A percentile compares a stretch with the other conserved stretches of the same genome.
phyloP scores from a whole-genome alignment of 2,888 invertebrate genomes.

The Dicranocentrus wangi region DNA sequence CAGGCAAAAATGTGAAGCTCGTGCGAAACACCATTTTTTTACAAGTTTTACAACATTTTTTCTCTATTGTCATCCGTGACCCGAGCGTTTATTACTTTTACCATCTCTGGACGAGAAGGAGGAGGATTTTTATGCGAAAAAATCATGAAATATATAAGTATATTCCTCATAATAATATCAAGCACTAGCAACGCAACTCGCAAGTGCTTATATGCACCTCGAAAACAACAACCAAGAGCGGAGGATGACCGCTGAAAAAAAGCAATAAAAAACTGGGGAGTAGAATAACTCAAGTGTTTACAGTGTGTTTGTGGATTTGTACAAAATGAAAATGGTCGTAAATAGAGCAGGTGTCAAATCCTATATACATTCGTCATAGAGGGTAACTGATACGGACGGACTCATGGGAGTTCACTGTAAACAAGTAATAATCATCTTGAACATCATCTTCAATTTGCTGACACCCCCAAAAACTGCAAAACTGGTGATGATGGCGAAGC shows the following conservation, averaged over 20 bases:
- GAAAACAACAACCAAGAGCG: no score
- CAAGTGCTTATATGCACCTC: no score
- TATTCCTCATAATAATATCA: no score
- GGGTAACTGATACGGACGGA: no score
- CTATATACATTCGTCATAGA: neutral
- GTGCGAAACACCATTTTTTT: slow-evolving; percentile 13
- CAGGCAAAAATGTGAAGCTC: neutral
- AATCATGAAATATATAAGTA: no score
- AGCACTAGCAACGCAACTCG: no score
- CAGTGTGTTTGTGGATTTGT: neutral
- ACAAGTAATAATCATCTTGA: slow-evolving; percentile 34
- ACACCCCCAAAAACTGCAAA: slow-evolving; percentile 14
- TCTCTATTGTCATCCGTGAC: slow-evolving; percentile 31
- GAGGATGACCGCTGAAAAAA: neutral
- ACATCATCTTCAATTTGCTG: slow-evolving; percentile 54
- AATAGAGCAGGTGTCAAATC: slow-evolving; percentile 60
- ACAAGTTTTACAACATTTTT: slow-evolving; percentile 13
- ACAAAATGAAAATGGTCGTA: slow-evolving; percentile 22
- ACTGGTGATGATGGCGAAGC: slow-evolving; percentile 27
- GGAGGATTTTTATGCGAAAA: no score
- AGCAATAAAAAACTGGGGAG: slow-evolving; percentile 10
- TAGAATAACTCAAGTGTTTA: slow-evolving; percentile 19
- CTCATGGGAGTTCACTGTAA: slow-evolving; percentile 33
- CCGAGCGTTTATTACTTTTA: neutral
- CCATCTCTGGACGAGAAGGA: no score